Base-by-base conservation (phyloP, 1,140 invertebrate species). In the Drosophila azteca region DNA sequence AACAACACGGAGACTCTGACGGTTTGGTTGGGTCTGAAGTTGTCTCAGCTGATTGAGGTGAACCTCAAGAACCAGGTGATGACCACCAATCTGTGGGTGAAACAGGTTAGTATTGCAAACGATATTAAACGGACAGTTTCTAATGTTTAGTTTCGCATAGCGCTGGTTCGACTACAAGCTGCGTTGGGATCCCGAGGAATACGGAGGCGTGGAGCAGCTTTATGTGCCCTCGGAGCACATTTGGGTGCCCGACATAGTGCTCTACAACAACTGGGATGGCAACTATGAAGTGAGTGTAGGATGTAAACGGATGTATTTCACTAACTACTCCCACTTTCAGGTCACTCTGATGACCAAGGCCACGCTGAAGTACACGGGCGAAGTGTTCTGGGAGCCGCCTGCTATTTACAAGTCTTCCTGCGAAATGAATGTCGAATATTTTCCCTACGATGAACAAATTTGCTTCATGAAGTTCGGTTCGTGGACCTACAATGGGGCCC, bases 351-450 rank as follows among this genome's bases (percentile, higher is more conserved):
- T 99, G 97, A 99, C 98, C 2, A 99, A 99, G 93, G 98, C 97
- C 1, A 98, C 96, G 3, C 92, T 98, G 0, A 96, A 96, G 75
- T 96, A 96, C 79, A 97, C 95, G 0, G 97, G 98, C 0, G 96
- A 97, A 92, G 97, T 99, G 11, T 95, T 95, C 50, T 99, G 98
- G 98, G 98, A 98, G 91, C 99, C 99, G 0, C 99, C 99, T 1
- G 98, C 98, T 0, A 99, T 99, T 92, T 99, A 99, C 93, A 99
- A 99, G 92, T 98, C 97, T 24, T 99, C 97, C 0, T 99, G 98
- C 88, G 96, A 98, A 92, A 98, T 98, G 72, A 96, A 97, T 89
- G 96, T 99, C 0, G 96, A 99, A 91, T 99, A 98, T 92, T 99
- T 98, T 90, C 97, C 97, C 0, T 98, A 98, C 87, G 97, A 98